Evolutionary conservation across 2,113 vertebrate genomes (phyloP).

Genomic region (Rhynchomys soricoides): DNA sequence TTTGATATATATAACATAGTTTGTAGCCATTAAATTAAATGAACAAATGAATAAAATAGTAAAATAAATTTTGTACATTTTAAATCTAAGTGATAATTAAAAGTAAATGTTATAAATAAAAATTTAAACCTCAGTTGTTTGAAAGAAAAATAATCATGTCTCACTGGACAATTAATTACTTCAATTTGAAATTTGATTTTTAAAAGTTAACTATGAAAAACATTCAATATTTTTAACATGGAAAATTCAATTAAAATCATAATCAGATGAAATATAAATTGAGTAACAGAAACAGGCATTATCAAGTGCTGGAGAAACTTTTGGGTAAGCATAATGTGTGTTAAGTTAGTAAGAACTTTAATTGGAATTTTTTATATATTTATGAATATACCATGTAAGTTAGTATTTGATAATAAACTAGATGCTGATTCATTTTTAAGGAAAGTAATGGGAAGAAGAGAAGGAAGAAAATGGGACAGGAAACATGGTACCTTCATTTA

Average conservation of each 20-base stretch:
- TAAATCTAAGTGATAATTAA: background rate
- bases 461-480: background rate
- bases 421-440: background rate
- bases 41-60: slow-evolving; percentile 7
- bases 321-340: background rate
- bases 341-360: background rate
- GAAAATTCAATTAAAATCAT: background rate
- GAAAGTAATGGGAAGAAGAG: background rate
- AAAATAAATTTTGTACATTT: background rate
- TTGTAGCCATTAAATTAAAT: background rate
- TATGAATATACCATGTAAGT: background rate
- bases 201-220: background rate
- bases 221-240: background rate
- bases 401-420: background rate
- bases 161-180: background rate
- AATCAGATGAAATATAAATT: background rate
- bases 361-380: background rate
- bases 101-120: background rate
- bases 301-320: background rate
- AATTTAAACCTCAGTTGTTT: background rate
- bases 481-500: background rate
- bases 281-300: background rate
- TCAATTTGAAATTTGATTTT: background rate
- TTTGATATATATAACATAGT: background rate
- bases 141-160: background rate